Conservation (phyloP, 2,888 invertebrate genomes). For the Standfussiana lucernea region DNA sequence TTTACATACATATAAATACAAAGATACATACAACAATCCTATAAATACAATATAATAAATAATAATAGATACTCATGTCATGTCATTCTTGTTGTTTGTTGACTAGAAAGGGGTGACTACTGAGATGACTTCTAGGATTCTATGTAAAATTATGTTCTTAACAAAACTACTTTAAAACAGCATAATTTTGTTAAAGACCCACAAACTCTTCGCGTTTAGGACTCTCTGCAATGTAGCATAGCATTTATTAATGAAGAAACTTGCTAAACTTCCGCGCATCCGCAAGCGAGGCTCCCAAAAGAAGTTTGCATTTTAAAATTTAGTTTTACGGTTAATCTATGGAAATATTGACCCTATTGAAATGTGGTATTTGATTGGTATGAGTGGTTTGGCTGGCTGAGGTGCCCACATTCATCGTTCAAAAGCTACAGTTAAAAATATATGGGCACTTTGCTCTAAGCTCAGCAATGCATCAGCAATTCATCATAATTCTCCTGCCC, state of each 20-base stretch:
- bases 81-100: background rate
- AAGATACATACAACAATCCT: no score
- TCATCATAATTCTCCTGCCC: no score
- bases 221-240: background rate
- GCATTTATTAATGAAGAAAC: constrained; percentile 5
- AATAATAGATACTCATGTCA: no score
- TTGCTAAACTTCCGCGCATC: background rate
- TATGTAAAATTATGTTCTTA: background rate
- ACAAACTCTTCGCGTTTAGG: background rate
- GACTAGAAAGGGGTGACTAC: background rate
- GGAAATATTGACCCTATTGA: background rate
- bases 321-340: background rate
- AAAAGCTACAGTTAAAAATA: no score
- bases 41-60: no score
- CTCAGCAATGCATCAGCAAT: no score
- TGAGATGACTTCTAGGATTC: background rate
- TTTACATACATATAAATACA: no score
- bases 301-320: constrained; percentile 17
- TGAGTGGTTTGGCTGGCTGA: no score
- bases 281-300: background rate
- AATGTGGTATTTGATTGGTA: no score
- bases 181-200: background rate
- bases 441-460: no score
- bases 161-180: background rate
- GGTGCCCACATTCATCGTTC: no score